These are phyloP conservation scores for Ariopsis seemanni DNA, from an alignment of 2,113 vertebrate species.

Conservation along the genomic window DNA sequence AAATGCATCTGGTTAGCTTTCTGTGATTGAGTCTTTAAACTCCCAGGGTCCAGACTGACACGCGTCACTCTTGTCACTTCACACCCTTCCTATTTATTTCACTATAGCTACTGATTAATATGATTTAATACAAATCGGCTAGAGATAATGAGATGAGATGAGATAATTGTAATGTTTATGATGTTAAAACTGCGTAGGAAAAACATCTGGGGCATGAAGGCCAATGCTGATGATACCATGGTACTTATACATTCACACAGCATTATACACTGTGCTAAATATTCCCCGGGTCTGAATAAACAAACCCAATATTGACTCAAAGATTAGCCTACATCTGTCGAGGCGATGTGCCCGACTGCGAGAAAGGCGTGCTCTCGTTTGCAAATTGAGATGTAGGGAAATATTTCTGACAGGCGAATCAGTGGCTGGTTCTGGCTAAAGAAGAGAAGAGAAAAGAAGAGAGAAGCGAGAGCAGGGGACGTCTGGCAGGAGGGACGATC, in stretches of 20 bases:
- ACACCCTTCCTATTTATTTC: neutral
- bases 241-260: neutral
- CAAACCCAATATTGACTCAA: slow-evolving; percentile 37
- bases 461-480: slow-evolving; percentile 26
- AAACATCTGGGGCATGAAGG: neutral
- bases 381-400: slow-evolving; percentile 89
- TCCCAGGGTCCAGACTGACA: neutral
- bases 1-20: neutral
- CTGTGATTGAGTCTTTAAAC: neutral
- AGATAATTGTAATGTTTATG: neutral
- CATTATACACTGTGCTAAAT: neutral
- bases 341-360: slow-evolving; percentile 49
- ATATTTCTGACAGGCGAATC: slow-evolving; percentile 84
- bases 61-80: neutral
- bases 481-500: slow-evolving; percentile 80
- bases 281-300: slow-evolving; percentile 11
- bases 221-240: neutral
- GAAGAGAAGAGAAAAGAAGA: slow-evolving; percentile 55
- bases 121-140: neutral
- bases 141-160: too few relatives aligned
- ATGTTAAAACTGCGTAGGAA: neutral
- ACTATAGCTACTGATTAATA: neutral
- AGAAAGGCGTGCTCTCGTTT: slow-evolving; percentile 80
- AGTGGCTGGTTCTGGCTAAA: slow-evolving; percentile 77
- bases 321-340: slow-evolving; percentile 57